These are phyloP conservation scores for Auanema freiburgensis DNA, from an alignment of 2,888 invertebrate genomes.

Conservation along the genomic window DNA sequence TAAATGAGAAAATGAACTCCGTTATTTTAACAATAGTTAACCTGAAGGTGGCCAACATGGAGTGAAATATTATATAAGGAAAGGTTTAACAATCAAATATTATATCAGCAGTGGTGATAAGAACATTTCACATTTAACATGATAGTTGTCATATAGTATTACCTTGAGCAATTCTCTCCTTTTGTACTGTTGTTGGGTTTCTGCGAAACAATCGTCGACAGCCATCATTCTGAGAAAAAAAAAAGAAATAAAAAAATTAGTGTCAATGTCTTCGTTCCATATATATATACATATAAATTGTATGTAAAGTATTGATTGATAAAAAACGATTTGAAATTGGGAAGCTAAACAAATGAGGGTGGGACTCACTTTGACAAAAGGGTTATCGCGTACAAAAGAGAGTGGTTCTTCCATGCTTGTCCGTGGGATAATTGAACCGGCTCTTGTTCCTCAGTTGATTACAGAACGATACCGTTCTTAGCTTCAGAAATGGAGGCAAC, in stretches of 20 bases:
- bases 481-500: too few relatives aligned
- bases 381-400: conserved; percentile 20
- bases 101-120: neutral
- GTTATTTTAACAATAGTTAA: too few relatives aligned
- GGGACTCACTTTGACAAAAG: conserved; percentile 19
- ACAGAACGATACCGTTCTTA: too few relatives aligned
- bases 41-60: too few relatives aligned
- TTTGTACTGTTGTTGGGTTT: neutral
- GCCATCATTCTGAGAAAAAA: conserved; percentile 5
- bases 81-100: neutral
- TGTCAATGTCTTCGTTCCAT: neutral
- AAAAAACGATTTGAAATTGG: neutral
- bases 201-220: neutral
- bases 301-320: neutral
- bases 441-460: too few relatives aligned
- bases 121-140: neutral
- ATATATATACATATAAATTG: neutral
- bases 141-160: too few relatives aligned
- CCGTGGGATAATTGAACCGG: neutral
- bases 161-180: neutral
- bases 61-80: too few relatives aligned
- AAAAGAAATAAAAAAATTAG: neutral
- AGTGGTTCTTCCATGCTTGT: conserved; percentile 21
- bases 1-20: too few relatives aligned
- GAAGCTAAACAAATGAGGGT: neutral